These are phyloP conservation scores for Thinocorus orbignyianus DNA, from an alignment of 2,113 vertebrate species.

Conservation along the genomic window DNA sequence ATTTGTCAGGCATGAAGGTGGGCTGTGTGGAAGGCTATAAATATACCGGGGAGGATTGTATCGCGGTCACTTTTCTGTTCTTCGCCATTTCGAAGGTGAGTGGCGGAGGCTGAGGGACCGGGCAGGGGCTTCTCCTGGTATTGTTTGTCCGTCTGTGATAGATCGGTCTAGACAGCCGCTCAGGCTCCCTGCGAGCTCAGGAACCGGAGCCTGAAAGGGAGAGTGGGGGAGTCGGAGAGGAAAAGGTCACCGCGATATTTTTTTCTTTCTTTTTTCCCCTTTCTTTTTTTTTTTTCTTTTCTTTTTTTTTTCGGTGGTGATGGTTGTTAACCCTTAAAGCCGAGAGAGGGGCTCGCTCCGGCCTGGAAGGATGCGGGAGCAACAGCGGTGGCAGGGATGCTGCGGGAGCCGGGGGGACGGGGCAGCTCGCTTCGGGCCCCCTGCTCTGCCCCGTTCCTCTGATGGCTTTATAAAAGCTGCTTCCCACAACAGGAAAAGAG, in stretches of 20 bases:
- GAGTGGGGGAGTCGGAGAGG: conserved; percentile 62
- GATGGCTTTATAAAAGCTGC: neutral
- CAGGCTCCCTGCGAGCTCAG: conserved; percentile 77
- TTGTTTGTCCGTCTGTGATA: conserved; percentile 77
- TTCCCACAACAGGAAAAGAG: conserved; percentile 58
- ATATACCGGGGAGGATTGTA: conserved; percentile 33
- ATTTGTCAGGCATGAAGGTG: conserved; percentile 70
- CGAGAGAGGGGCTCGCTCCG: neutral
- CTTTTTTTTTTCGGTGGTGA: neutral
- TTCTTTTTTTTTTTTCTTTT: no score
- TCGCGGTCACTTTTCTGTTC: conserved; percentile 56
- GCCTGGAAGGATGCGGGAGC: neutral
- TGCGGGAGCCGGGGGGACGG: accelerated
- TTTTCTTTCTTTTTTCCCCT: neutral
- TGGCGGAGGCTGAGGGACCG: conserved; percentile 42
- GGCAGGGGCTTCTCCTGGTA: conserved; percentile 67
- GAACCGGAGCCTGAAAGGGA: conserved; percentile 59
- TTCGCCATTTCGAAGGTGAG: conserved; percentile 70
- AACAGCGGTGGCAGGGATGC: neutral
- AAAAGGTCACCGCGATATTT: conserved; percentile 64
- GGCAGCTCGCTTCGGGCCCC: neutral
- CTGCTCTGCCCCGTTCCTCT: neutral
- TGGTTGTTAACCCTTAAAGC: conserved; percentile 67
- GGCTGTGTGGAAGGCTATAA: conserved; percentile 53
- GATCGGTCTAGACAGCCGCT: conserved; percentile 83